These are phyloP conservation scores for Orthosia incerta DNA, from an alignment of 2,888 invertebrate species.

Conservation along the genomic window DNA sequence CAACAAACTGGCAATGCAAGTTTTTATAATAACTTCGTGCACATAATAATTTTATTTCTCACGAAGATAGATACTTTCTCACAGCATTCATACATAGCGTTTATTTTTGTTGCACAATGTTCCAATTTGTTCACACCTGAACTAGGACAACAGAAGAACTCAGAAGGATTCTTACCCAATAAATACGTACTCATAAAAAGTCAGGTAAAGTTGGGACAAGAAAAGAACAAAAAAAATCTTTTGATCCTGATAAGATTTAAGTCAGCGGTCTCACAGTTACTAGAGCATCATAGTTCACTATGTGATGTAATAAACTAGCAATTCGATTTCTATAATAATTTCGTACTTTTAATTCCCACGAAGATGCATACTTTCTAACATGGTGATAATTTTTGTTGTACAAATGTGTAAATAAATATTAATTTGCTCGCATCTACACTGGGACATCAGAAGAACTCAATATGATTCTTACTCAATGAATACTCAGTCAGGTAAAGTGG, in stretches of 20 bases:
- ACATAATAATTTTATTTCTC: neutral
- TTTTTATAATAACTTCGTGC: neutral
- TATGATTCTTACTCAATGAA: too few species aligned
- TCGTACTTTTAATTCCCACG: neutral
- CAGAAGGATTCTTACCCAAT: neutral
- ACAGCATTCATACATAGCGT: neutral
- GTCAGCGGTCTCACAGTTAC: neutral
- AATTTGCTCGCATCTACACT: too few species aligned
- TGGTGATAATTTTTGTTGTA: too few species aligned
- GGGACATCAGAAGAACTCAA: too few species aligned
- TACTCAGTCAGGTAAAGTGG: too few species aligned
- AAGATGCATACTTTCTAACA: neutral
- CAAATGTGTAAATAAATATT: too few species aligned
- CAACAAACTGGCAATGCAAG: neutral
- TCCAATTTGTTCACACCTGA: neutral
- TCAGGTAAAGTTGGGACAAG: neutral
- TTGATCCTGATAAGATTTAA: too few species aligned
- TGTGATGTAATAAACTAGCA: too few species aligned
- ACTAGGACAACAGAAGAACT: slow-evolving; percentile 20
- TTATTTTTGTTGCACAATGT: neutral
- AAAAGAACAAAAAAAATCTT: too few species aligned
- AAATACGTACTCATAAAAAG: too few species aligned
- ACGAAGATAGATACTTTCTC: slow-evolving; percentile 1
- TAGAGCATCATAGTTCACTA: slow-evolving; percentile 6
- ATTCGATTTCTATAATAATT: too few species aligned